Conservation (phyloP, 1,140 invertebrate genomes). For the Psilanteris sp. region DNA sequence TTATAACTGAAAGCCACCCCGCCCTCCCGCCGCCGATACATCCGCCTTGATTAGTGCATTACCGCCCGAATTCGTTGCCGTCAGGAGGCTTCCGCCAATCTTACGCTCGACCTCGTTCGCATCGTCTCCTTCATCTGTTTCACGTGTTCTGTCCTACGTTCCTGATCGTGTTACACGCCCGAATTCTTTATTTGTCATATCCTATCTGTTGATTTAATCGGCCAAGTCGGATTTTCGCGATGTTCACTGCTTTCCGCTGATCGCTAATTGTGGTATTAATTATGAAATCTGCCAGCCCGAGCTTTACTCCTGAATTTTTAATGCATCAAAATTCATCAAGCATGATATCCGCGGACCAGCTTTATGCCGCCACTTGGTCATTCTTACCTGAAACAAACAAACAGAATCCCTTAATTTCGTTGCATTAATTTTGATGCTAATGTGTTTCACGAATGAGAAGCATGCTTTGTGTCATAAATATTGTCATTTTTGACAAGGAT, state of each 20-base stretch:
- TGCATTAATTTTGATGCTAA: too few species aligned
- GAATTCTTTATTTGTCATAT: constrained; percentile 38
- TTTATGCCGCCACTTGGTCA: too few species aligned
- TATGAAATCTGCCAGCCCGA: constrained; percentile 56
- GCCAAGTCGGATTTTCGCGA: constrained; percentile 55
- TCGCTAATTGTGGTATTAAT: constrained; percentile 75
- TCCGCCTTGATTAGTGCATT: constrained; percentile 77
- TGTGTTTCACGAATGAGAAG: too few species aligned
- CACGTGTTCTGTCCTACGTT: constrained; percentile 3
- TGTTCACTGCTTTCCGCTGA: constrained; percentile 41
- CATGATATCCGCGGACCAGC: background rate
- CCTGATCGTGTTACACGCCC: constrained; percentile 5
- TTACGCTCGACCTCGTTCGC: constrained; percentile 55
- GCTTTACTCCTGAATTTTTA: constrained; percentile 49
- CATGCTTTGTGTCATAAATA: too few species aligned
- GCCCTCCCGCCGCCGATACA: constrained; percentile 68
- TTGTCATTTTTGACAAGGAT: too few species aligned
- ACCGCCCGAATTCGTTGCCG: constrained; percentile 64
- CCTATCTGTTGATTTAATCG: constrained; percentile 62
- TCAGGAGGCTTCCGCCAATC: constrained; percentile 48
- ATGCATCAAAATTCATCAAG: constrained; percentile 24
- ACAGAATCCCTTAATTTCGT: too few species aligned
- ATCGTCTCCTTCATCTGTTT: constrained; percentile 21
- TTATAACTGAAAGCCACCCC: constrained; percentile 74
- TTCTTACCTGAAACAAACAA: constrained; percentile 67